Evolutionary conservation across 2,797 vertebrate species (phyloP), one percentile per base, ranked within the genome.

Genomic region (Botia almorhae): DNA sequence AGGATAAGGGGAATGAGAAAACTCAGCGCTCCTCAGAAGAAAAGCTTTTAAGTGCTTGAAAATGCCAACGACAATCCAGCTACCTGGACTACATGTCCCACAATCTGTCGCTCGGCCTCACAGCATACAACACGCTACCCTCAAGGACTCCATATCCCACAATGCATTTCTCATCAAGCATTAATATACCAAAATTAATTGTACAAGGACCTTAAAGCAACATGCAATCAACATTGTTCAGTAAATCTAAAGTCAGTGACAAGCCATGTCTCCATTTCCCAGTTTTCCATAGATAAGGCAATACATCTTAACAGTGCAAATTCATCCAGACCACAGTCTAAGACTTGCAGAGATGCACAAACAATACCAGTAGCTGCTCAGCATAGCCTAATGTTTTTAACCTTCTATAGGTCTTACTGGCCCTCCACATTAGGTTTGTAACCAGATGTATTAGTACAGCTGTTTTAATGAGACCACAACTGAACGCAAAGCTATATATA

Each of bases 1-100:
- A 95, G 96, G 93, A 97, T 99, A 95, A 96, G 94, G 93, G 97
- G 97, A 89, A 98, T 99, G 97, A 94, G 96, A 85, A 99, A 98
- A 92, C 94, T 99, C 86, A 97, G 95, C 60, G 96, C 97, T 80
- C 97, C 97, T 0, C 95, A 96, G 81, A 98, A 97, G 94, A 99
- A 98, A 91, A 94, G 93, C 84, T 89, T 97, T 95, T 98, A 96
- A 96, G n/a, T 92, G 86, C 89, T 86, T 46, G 72, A 16, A 78
- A 64, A 60, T 39, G 43, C 72, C 39, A 50, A 74, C 73, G 48
- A 77, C 76, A 84, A 81, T 81, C 81, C 83, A 74, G 80, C 76
- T 43, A 72, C 69, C 50, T 73, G 71, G 67, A 83, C 82, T 74
- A 33, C 83, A 83, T 55, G 70, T 82, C 82, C 75, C 74, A 29